Percentiles rank a stretch among this genome's conserved stretches.
Conservation (phyloP, 1,140 invertebrate genomes). For the Pentalonia nigronervosa region DNA sequence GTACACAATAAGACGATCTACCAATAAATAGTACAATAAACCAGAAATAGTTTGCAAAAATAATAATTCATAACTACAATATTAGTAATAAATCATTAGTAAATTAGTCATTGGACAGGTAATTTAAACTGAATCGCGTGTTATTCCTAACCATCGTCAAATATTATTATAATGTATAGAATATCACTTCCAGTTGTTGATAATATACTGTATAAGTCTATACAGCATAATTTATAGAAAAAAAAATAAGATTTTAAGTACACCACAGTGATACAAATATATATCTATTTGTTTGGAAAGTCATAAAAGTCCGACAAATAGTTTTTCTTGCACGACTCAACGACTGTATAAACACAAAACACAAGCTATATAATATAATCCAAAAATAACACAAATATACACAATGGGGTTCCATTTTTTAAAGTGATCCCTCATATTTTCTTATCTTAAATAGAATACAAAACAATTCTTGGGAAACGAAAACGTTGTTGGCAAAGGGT, state of each 20-base stretch:
- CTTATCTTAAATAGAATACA: background rate
- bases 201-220: background rate
- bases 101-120: no score
- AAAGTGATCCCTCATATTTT: background rate
- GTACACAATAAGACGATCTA: no score
- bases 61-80: no score
- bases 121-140: background rate
- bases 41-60: no score
- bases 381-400: constrained; percentile 16
- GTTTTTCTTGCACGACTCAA: constrained; percentile 4
- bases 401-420: background rate
- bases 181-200: background rate
- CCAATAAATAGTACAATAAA: no score
- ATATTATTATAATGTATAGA: background rate
- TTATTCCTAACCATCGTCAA: background rate
- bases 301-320: constrained; percentile 34
- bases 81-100: no score
- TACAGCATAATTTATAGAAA: background rate
- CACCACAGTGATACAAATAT: background rate
- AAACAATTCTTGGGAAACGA: background rate
- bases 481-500: background rate
- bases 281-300: background rate
- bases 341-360: constrained; percentile 34
- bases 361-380: background rate
- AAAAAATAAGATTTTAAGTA: background rate